Base-by-base conservation (phyloP, 2,797 vertebrate species). In the Periparus ater region DNA sequence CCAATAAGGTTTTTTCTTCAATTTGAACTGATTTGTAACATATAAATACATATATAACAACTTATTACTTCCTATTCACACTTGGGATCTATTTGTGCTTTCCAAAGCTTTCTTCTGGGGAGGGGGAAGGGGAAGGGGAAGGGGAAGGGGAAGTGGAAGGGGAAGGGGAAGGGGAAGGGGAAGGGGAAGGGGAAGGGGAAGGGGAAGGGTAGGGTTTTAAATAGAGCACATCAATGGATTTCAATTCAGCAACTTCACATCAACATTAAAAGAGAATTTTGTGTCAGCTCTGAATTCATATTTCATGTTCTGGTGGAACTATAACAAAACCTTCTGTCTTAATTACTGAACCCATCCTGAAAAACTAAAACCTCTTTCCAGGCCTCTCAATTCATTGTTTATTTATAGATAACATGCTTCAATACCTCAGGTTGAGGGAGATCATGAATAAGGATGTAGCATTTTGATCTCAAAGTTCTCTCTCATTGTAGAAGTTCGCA, bases 1-100 rank as follows among this genome's bases (percentile, higher is more conserved):
- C 3, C 7, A 11, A 30, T 34, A 0, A 12, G 1, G 0, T 23
- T 82, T 60, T 75, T 44, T 11, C 21, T 53, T 16, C 26, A 32
- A 6, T 70, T 70, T 38, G 2, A 63, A 40, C 11, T 9, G 2
- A 5, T 48, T 73, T 50, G 58, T 27, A 51, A 51, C 12, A 30
- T 57, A 36, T 17, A 13, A 22, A 36, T 30, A 32, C 1, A 38
- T 27, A 32, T 44, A 22, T 30, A 53, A n/a, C 34, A 60, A 14
- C 7, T 32, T 34, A 9, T 3, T 70, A 5, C 1, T 81, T 73
- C 34, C 19, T 14, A 21, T 57, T 48, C 27, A 26, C 8, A 57
- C 7, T 13, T 57, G 27, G 9, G 27, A 73, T 34, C 30, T 54
- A 20, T 16, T n/a, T 25, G 22, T 26, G 18, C 8, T 80, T n/a